Conservation (phyloP, 2,888 invertebrate genomes). For the Antheraea assamensis region DNA sequence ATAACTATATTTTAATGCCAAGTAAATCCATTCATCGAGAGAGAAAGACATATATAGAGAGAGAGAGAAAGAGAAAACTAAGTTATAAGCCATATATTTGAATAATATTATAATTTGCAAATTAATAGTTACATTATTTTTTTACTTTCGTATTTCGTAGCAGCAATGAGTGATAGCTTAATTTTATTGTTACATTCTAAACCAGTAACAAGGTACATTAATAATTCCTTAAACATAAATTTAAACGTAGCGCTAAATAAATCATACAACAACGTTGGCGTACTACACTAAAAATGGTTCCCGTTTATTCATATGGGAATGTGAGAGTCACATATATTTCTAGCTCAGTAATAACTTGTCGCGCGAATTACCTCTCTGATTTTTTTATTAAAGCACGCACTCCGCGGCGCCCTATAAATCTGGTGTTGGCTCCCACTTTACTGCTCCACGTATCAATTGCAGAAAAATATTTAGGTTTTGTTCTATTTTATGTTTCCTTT, state of each 20-base stretch:
- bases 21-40: not conserved
- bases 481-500: slow-evolving; percentile 62
- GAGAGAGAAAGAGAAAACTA: too few relatives aligned
- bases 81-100: not conserved
- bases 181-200: slow-evolving; percentile 9
- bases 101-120: not conserved
- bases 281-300: slow-evolving; percentile 60
- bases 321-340: slow-evolving; percentile 68
- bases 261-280: slow-evolving; percentile 49
- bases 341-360: slow-evolving; percentile 73
- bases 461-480: slow-evolving; percentile 63
- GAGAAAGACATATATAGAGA: too few relatives aligned
- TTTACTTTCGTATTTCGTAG: not conserved
- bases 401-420: slow-evolving; percentile 78
- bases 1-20: not conserved
- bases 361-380: slow-evolving; percentile 76
- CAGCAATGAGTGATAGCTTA: not conserved
- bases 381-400: slow-evolving; percentile 77
- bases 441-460: slow-evolving; percentile 70
- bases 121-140: not conserved
- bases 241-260: slow-evolving; percentile 35
- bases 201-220: slow-evolving; percentile 9
- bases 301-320: slow-evolving; percentile 66
- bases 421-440: slow-evolving; percentile 70
- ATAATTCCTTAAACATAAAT: slow-evolving; percentile 16